phyloP scores from a whole-genome alignment of 2,797 vertebrate species.

The Hippopotamyrus pictus region DNA sequence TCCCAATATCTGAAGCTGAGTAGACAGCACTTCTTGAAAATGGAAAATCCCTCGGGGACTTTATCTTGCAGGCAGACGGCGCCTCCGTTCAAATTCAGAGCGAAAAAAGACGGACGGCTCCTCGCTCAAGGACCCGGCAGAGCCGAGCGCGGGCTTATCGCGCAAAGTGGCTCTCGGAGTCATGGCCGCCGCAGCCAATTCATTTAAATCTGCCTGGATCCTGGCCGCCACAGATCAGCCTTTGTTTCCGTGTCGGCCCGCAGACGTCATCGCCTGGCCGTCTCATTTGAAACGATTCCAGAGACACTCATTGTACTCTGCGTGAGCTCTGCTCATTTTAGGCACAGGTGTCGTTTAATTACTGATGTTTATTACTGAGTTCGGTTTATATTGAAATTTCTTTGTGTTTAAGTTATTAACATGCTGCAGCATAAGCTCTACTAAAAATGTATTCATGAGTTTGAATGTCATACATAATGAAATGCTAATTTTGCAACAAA shows the following conservation, averaged over 20 bases:
- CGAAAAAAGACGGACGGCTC: not conserved
- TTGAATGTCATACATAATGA: conserved; percentile 29
- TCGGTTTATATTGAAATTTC: conserved; percentile 9
- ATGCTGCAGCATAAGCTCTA: conserved; percentile 13
- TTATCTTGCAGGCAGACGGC: not conserved
- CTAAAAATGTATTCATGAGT: conserved; percentile 33
- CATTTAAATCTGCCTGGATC: not conserved
- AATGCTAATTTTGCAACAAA: not conserved
- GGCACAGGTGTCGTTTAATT: conserved; percentile 41
- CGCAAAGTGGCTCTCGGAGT: not conserved
- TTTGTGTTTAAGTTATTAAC: conserved; percentile 57
- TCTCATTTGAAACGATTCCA: conserved; percentile 5
- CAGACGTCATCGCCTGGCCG: too few relatives aligned
- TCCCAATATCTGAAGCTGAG: not conserved
- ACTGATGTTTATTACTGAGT: conserved; percentile 22
- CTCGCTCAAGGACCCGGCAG: not conserved
- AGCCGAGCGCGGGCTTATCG: not conserved
- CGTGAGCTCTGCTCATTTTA: conserved; percentile 35
- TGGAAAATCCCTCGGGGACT: not conserved
- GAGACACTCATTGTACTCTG: conserved; percentile 17
- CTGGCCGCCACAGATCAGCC: not conserved
- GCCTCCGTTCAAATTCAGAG: not conserved
- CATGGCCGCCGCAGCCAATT: not conserved
- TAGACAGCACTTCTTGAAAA: not conserved
- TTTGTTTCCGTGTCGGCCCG: not conserved